Conservation (phyloP, 2,113 vertebrate genomes). For the Seriola dumerili region DNA sequence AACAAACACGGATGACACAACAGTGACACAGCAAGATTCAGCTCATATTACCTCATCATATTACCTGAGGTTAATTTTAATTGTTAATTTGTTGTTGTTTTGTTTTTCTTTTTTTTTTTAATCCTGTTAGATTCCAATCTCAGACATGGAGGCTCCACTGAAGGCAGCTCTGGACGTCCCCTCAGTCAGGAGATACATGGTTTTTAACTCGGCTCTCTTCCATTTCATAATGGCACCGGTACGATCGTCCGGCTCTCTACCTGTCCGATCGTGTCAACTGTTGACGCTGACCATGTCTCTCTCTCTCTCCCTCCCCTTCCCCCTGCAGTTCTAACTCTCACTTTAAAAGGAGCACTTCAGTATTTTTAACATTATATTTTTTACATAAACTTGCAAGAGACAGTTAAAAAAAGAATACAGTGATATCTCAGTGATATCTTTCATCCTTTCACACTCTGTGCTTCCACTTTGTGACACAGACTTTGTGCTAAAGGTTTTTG, state of each 20-base stretch:
- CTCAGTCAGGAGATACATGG: constrained; percentile 82
- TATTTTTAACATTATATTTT: background rate
- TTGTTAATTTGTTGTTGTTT: background rate
- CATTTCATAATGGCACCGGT: constrained; percentile 84
- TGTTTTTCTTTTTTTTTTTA: no score
- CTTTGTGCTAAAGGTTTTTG: no score
- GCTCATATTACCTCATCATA: background rate
- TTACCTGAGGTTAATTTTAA: background rate
- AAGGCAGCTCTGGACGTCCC: constrained; percentile 74
- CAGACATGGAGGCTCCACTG: constrained; percentile 80
- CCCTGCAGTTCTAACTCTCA: background rate
- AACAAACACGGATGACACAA: background rate
- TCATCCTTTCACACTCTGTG: no score
- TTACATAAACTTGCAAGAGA: no score
- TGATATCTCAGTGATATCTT: no score
- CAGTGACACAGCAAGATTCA: background rate
- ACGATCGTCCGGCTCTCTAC: constrained; percentile 20
- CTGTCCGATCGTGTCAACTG: background rate
- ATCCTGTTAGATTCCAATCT: constrained; percentile 74
- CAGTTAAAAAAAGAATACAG: no score
- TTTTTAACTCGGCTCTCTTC: constrained; percentile 84
- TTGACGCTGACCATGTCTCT: background rate
- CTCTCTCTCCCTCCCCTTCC: background rate
- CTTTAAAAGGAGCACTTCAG: background rate
- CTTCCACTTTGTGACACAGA: no score